Percentiles rank a stretch among this genome's conserved stretches.
Evolutionary conservation across 2,113 vertebrate species (phyloP).

Genomic region (Acrocephalus arundinaceus): DNA sequence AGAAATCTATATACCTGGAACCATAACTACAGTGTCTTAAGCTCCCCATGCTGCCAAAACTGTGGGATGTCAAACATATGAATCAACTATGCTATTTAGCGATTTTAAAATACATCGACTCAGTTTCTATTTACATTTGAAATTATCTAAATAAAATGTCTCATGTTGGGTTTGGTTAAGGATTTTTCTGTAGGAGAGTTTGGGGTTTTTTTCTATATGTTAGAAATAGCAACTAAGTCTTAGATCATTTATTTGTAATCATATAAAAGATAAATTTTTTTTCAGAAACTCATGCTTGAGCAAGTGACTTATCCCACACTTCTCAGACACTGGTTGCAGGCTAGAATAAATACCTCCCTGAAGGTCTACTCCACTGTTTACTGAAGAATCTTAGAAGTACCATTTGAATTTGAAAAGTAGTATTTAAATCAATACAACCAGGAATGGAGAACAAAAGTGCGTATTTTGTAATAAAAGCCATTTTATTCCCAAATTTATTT

Average conservation of each 20-base stretch:
- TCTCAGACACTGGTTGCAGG: neutral
- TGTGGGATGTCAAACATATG: neutral
- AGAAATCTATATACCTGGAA: neutral
- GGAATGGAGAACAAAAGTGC: neutral
- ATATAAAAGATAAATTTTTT: neutral
- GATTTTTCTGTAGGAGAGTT: neutral
- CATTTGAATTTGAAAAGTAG: neutral
- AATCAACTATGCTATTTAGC: neutral
- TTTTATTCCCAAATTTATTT: neutral
- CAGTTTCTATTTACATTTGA: neutral
- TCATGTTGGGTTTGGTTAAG: neutral
- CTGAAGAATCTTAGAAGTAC: neutral
- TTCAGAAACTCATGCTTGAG: neutral
- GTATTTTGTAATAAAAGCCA: neutral
- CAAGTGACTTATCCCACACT: neutral
- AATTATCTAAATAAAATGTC: neutral
- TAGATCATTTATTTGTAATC: neutral
- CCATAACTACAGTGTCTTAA: neutral
- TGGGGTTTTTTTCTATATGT: neutral
- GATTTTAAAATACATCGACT: neutral
- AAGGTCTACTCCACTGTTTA: neutral
- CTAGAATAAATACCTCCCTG: neutral
- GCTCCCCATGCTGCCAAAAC: neutral
- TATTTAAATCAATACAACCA: neutral
- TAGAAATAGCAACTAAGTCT: neutral